Base-by-base conservation (phyloP, 2,113 vertebrate genomes). In the Oophaga pumilio region DNA sequence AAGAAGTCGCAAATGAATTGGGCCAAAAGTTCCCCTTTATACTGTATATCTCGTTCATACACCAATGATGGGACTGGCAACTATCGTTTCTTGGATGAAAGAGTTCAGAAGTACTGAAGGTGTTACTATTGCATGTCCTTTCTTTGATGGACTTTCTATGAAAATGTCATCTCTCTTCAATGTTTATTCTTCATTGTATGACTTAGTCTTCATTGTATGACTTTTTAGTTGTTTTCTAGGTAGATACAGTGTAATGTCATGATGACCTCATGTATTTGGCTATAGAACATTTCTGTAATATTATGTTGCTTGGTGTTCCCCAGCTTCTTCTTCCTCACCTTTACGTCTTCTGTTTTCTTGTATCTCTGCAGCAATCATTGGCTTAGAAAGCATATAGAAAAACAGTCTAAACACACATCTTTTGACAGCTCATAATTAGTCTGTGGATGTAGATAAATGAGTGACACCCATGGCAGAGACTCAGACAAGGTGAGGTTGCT, bases 401-500 rank as follows among this genome's bases (percentile, higher is more conserved):
- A 22, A 78, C 84, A 86, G 74, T 86, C 74, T 86, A 86, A 85
- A 85, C 84, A 85, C 53, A 59, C 22, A 52, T 77, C 49, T 66
- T 76, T 66, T 86, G 84, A 86, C 84, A 86, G 74, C 60, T 78
- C 84, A 86, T 77, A 78, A 77, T 76, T 64, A 86, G 33, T 26
- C 76, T 86, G 50, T 86, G 59, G 56, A 64, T 86, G 43, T 68
- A 79, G 62, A 77, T 69, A 68, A 56, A 79, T 17, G 50, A 86
- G 43, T 69, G 85, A 66, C 85, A 79, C 60, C 62, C 76, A 79
- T 26, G 28, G n/a, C 69, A 62, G 62, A 86, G 62, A 79, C 85
- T 56, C 85, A 86, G 84, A 86, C 84, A 86, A 86, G 85, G 85
- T 86, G 85, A 86, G 85, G 85, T 80, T 79, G 15, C 43, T 68